Evolutionary conservation across 2,113 vertebrate genomes (phyloP).

Genomic region (Australoheros scitulus): DNA sequence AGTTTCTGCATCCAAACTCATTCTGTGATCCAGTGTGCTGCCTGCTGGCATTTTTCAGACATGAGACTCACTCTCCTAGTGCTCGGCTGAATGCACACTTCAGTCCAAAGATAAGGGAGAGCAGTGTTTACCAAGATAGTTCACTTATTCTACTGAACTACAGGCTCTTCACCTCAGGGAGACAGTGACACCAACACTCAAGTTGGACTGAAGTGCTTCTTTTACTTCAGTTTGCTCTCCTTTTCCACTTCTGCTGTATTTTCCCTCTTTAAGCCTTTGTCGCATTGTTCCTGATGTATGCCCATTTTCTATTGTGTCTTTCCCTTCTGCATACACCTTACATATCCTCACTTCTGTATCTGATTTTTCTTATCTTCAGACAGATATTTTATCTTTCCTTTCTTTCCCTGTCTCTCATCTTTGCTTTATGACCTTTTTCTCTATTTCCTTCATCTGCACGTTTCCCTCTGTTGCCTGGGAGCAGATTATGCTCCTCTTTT

Average conservation of each 20-base stretch:
- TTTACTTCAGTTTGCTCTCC: slow-evolving; percentile 7
- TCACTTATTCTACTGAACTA: slow-evolving; percentile 16
- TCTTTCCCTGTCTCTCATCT: not conserved
- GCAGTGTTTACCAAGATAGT: slow-evolving; percentile 12
- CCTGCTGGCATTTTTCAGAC: not conserved
- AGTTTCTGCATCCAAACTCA: not conserved
- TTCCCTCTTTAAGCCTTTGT: not conserved
- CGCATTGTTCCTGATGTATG: not conserved
- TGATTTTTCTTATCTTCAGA: not conserved
- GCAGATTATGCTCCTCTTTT: not conserved
- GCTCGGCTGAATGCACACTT: slow-evolving; percentile 17
- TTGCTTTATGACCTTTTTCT: slow-evolving; percentile 10
- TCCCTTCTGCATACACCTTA: slow-evolving; percentile 10
- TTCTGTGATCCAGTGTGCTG: not conserved
- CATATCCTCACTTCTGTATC: not conserved
- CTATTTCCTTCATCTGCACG: not conserved
- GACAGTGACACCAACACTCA: slow-evolving; percentile 18
- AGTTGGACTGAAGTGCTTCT: not conserved
- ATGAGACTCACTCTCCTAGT: not conserved
- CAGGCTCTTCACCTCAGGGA: slow-evolving; percentile 16
- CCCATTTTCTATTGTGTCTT: not conserved
- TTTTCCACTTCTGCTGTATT: slow-evolving; percentile 11
- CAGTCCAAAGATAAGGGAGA: slow-evolving; percentile 9
- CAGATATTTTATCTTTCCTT: not conserved
- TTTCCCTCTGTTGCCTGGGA: slow-evolving; percentile 9